These are phyloP conservation scores for Spodoptera littoralis DNA, from an alignment of 2,888 invertebrate species.

Conservation along the genomic window DNA sequence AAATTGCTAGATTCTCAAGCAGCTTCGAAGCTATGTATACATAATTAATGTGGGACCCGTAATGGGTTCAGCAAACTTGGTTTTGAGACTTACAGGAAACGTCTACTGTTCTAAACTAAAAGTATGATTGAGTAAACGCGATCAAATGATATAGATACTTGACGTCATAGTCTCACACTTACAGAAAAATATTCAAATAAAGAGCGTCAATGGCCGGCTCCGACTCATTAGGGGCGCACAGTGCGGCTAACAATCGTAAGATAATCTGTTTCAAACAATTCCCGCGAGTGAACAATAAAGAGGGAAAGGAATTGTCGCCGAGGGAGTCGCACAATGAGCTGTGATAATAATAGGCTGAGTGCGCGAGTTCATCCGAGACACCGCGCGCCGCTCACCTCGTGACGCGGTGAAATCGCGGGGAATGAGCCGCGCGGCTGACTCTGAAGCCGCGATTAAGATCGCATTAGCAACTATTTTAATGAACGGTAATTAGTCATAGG, in stretches of 20 bases:
- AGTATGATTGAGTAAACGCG: too few species aligned
- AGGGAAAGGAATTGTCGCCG: slow-evolving; percentile 57
- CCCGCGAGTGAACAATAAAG: slow-evolving; percentile 55
- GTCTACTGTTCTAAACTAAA: too few species aligned
- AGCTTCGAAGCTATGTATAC: too few species aligned
- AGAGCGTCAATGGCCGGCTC: slow-evolving; percentile 45
- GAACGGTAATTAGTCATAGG: slow-evolving; percentile 62
- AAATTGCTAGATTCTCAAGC: too few species aligned
- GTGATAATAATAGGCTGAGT: slow-evolving; percentile 44
- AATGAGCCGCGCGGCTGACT: slow-evolving; percentile 9
- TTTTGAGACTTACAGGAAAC: too few species aligned
- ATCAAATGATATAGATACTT: too few species aligned
- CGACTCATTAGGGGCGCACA: slow-evolving; percentile 53
- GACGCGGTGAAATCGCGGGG: slow-evolving; percentile 43
- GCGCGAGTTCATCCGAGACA: slow-evolving; percentile 21
- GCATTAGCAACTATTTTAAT: slow-evolving; percentile 66
- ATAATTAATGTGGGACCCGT: too few species aligned
- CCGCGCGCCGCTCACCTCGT: neutral
- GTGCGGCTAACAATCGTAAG: slow-evolving; percentile 50
- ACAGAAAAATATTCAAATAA: slow-evolving; percentile 36
- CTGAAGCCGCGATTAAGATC: slow-evolving; percentile 55
- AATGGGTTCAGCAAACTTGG: too few species aligned
- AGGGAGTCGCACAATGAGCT: slow-evolving; percentile 54
- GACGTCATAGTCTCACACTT: neutral
- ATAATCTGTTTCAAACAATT: slow-evolving; percentile 50